Evolutionary conservation across 2,888 invertebrate species (phyloP).

Genomic region (Himalopsyche kuldschensis): DNA sequence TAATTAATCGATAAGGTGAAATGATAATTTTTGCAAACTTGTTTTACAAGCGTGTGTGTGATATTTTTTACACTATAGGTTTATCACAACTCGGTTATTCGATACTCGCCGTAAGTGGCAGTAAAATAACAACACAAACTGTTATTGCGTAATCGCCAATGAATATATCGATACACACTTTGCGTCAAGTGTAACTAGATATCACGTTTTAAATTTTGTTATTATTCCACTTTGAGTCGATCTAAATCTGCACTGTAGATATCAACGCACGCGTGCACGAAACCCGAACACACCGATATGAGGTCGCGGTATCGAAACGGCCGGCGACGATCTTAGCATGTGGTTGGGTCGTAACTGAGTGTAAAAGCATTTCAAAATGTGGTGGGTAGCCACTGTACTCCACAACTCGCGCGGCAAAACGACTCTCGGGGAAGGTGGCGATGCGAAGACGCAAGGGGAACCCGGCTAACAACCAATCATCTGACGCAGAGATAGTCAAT

Average conservation of each 20-base stretch:
- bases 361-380: slow-evolving; percentile 21
- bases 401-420: slow-evolving; percentile 1
- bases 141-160: not conserved
- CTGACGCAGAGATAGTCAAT: slow-evolving; percentile 21
- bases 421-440: not conserved
- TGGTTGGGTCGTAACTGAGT: slow-evolving; percentile 17
- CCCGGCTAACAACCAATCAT: slow-evolving; percentile 34
- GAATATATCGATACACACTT: not conserved
- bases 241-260: not conserved
- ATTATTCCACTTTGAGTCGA: not conserved
- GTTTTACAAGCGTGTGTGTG: too few species aligned
- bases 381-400: slow-evolving; percentile 10
- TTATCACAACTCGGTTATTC: too few species aligned
- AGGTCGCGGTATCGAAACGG: not conserved
- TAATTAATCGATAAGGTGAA: too few species aligned
- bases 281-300: not conserved
- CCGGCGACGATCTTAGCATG: not conserved
- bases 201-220: not conserved
- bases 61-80: too few species aligned
- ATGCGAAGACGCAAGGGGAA: slow-evolving; percentile 4
- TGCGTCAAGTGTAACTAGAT: not conserved
- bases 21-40: too few species aligned
- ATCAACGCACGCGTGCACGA: not conserved
- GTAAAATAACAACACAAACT: not conserved
- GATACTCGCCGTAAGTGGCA: too few species aligned